A percentile compares a stretch with the other conserved stretches of the same genome.
These are phyloP conservation scores for Stegodyphus mimosarum DNA, from an alignment of 1,140 invertebrate species.

Conservation along the genomic window DNA sequence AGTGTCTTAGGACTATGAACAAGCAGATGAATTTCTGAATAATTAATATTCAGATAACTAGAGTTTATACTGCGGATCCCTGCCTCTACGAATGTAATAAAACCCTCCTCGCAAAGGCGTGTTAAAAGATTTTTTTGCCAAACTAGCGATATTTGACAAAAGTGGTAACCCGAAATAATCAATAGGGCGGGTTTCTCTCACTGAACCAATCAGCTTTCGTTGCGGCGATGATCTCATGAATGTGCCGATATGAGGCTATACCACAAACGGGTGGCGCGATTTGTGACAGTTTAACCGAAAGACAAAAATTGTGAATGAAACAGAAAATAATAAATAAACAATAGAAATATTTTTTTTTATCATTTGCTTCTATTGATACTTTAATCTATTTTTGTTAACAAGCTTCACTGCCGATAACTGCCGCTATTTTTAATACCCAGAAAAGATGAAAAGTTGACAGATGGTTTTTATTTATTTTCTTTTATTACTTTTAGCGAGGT, in stretches of 20 bases:
- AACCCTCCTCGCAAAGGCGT: too few species aligned
- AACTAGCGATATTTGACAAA: background rate
- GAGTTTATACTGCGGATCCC: too few species aligned
- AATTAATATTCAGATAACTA: too few species aligned
- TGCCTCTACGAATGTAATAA: too few species aligned
- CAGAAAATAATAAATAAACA: background rate
- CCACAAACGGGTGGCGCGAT: slow-evolving; percentile 30
- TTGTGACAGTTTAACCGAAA: slow-evolving; percentile 14
- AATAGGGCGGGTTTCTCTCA: slow-evolving; percentile 43
- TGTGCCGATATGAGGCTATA: slow-evolving; percentile 40
- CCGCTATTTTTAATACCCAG: background rate
- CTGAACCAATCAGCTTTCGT: slow-evolving; percentile 8
- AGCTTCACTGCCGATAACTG: background rate
- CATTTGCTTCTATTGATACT: background rate
- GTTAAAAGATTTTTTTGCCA: too few species aligned
- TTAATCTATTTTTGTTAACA: slow-evolving; percentile 2
- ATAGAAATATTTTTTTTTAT: background rate
- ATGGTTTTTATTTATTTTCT: too few species aligned
- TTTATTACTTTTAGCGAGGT: too few species aligned
- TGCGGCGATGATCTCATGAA: slow-evolving; percentile 29
- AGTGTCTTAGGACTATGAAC: too few species aligned
- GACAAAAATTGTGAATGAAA: slow-evolving; percentile 43
- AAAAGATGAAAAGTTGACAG: too few species aligned
- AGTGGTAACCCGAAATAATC: slow-evolving; percentile 23
- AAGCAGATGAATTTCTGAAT: too few species aligned